Conservation (phyloP, 2,888 invertebrate genomes). For the Leptothorax acervorum region DNA sequence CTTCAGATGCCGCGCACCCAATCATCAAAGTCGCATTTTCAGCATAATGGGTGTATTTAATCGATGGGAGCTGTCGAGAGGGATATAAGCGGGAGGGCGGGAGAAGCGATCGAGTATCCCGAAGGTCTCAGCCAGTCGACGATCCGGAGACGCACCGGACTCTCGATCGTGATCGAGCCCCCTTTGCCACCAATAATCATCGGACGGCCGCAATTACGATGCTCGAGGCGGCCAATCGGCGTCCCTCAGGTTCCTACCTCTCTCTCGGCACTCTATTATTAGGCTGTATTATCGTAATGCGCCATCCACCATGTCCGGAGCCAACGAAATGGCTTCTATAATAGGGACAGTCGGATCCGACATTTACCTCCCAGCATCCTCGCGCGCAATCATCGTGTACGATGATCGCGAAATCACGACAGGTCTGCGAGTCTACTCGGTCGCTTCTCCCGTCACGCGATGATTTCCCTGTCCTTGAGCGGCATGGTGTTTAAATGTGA, state of each 20-base stretch:
- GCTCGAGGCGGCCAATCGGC: conserved; percentile 82
- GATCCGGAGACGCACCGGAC: conserved; percentile 56
- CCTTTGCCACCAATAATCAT: conserved; percentile 83
- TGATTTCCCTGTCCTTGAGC: conserved; percentile 14
- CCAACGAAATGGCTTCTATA: conserved; percentile 78
- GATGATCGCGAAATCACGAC: conserved; percentile 57
- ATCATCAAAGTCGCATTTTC: conserved; percentile 85
- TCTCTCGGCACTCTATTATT: conserved; percentile 82
- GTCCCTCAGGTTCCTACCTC: conserved; percentile 56
- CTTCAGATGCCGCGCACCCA: conserved; percentile 74
- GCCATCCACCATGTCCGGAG: conserved; percentile 76
- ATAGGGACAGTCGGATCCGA: conserved; percentile 71
- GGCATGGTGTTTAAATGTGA: conserved; percentile 4
- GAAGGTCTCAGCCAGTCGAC: conserved; percentile 53
- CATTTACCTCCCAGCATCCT: conserved; percentile 71
- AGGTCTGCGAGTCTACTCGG: conserved; percentile 32
- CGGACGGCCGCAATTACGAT: conserved; percentile 82
- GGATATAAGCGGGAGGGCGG: conserved; percentile 36
- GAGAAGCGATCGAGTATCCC: conserved; percentile 61
- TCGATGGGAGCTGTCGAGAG: conserved; percentile 62
- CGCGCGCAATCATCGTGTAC: conserved; percentile 52
- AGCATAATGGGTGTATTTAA: conserved; percentile 83
- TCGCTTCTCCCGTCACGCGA: conserved; percentile 5
- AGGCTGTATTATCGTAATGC: conserved; percentile 84
- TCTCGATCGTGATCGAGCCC: conserved; percentile 80